Base-by-base conservation (phyloP, 92 coral and sea anemone species). In the Metridium senile region DNA sequence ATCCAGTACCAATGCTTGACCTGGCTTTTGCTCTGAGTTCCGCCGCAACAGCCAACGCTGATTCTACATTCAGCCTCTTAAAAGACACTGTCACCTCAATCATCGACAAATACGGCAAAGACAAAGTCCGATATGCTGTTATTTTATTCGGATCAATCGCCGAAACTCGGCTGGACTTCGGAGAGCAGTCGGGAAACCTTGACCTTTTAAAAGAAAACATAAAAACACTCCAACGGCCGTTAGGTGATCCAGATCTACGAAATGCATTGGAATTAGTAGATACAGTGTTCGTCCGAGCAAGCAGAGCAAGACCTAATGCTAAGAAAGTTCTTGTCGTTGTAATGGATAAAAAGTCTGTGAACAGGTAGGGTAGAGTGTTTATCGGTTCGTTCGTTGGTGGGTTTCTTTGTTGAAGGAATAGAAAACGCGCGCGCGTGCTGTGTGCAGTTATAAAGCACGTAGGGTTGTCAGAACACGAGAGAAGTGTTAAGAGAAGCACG, bases 11-110 rank as follows among this genome's bases (percentile, higher is more conserved):
- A 26, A 81, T 85, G 70, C 83, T 85, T 67, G 93, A 91, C 39
- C 74, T 91, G 16, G 88, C 77, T n/a, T 85, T 91, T 64, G 97
- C 93, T 3, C 74, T 91, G 20, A 88, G 93, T 73, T 52, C 56
- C 39, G 65, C 28, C 11, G 65, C 74, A 9, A 58, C 39, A 11
- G 26, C 74, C 22, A 43, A 62, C 43, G 49, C 71, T 25, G 74
- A 63, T 26, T 17, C 33, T 20, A 87, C 92, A 34, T 84, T 82
- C 20, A 73, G 51, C 7, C 83, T 82, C 17, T 78, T 90, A 52
- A 81, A 81, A 74, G 88, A 90, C 56, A 73, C 86, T 23, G 74
- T 87, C 27, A 23, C 61, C 63, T 87, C 92, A 32, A 91, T 91
- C 49, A 62, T 91, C n/a, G 82, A 84, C 62, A 82, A 86, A 26